Conservation (phyloP, 2,888 invertebrate species). For the Ennomos erosarius region DNA sequence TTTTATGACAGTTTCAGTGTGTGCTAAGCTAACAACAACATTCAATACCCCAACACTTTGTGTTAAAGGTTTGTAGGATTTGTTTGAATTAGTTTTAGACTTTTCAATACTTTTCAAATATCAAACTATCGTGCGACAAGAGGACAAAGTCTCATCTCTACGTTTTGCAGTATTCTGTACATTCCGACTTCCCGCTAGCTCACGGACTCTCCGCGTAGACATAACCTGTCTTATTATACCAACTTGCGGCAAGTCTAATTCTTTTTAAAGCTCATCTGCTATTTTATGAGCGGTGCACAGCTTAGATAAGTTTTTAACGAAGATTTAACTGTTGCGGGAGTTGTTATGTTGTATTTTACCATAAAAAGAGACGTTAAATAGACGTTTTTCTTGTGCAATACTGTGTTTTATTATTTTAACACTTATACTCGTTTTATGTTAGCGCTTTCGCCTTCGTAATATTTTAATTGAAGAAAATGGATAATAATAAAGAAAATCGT, state of each 20-base stretch:
- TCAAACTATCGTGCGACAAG: too few species aligned
- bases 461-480: conserved; percentile 16
- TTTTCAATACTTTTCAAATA: too few species aligned
- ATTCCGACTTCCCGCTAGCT: conserved; percentile 35
- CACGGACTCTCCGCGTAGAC: conserved; percentile 37
- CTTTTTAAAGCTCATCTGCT: conserved; percentile 39
- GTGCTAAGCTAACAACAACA: too few species aligned
- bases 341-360: conserved; percentile 23
- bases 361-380: conserved; percentile 18
- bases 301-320: conserved; percentile 38
- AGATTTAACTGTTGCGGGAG: conserved; percentile 26
- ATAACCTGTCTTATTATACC: conserved; percentile 61
- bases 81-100: too few species aligned
- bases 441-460: conserved; percentile 8
- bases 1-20: too few species aligned
- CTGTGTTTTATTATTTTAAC: conserved; percentile 23
- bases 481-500: conserved; percentile 29
- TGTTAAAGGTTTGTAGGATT: too few species aligned
- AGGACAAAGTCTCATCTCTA: conserved; percentile 4
- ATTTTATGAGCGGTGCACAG: conserved; percentile 39
- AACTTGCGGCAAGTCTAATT: conserved; percentile 47
- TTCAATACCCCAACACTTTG: too few species aligned
- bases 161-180: conserved; percentile 25
- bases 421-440: conserved; percentile 22
- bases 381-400: conserved; percentile 14